Base-by-base conservation (phyloP, 2,113 vertebrate species). In the Eulacestoma nigropectus region DNA sequence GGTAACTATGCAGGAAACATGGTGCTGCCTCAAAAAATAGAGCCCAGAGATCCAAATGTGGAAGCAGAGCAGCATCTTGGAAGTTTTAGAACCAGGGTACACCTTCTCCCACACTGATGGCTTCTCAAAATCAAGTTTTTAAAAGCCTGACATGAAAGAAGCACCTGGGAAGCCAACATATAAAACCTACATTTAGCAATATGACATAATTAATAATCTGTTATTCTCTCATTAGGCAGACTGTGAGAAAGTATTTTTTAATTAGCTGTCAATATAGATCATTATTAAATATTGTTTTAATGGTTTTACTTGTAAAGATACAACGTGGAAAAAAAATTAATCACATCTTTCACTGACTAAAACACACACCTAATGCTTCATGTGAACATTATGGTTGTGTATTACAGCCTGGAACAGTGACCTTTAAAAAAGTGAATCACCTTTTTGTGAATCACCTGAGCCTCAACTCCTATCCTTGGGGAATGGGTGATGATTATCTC, bases 11-110 rank as follows among this genome's bases (percentile, higher is more conserved):
- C 53, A 60, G 25, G 55, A 70, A 74, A 62, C 25, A 16, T 0
- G 0, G 2, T 7, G 8, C 53, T 44, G 59, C 25, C 46, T 21
- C 16, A 75, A 60, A 2, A 6, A 37, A 59, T 0, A 47, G 35
- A 63, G 85, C 41, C 25, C 68, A 73, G 46, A 60, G 27, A 39
- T 29, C 50, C 18, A 65, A 47, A 75, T 16, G 7, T 37, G 60
- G 22, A 81, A 81, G 44, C 19, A 33, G 49, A 91, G 50, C 49
- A 78, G 42, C 53, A 80, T 15, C 53, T 17, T 65, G n/a, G 57
- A 81, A 81, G 26, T 8, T 75, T 53, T 23, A 16, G 19, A 74
- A 91, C 9, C 29, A 29, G 63, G 39, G 30, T 33, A 57, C 3
- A 1, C 3, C 32, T 39, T 56, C 35, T 90, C 65, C 62, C 52